Conservation (phyloP, 2,888 invertebrate genomes). For the Ochropleura leucogaster region DNA sequence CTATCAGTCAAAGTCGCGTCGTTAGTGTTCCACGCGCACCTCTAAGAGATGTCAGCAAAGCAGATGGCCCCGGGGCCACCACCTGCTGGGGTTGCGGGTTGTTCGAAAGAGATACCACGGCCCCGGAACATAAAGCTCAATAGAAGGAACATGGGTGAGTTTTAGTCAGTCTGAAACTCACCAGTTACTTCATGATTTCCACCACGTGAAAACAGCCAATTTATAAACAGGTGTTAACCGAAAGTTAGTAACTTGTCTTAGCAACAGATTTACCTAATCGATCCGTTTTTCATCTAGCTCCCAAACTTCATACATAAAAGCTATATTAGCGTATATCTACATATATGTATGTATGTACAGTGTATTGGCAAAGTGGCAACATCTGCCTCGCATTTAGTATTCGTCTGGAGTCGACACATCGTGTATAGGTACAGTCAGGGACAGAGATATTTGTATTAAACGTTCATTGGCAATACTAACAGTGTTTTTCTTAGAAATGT, state of each 20-base stretch:
- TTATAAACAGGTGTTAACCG: background rate
- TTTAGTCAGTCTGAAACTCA: too few relatives aligned
- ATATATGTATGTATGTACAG: background rate
- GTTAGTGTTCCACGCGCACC: too few relatives aligned
- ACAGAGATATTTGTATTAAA: background rate
- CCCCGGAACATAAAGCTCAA: too few relatives aligned
- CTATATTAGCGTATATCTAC: background rate
- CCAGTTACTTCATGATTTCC: too few relatives aligned
- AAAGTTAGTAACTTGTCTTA: background rate
- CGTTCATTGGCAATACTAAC: background rate
- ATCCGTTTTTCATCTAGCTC: constrained; percentile 25
- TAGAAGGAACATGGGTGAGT: too few relatives aligned
- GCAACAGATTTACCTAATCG: background rate
- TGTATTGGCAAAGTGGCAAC: constrained; percentile 23
- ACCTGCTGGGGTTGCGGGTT: too few relatives aligned
- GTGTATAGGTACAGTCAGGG: constrained; percentile 12
- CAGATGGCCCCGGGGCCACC: too few relatives aligned
- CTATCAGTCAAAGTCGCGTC: too few relatives aligned
- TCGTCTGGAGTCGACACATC: constrained; percentile 43
- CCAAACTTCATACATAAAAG: constrained; percentile 1
- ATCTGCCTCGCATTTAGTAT: constrained; percentile 42
- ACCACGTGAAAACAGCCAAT: background rate
- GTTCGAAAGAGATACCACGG: too few relatives aligned
- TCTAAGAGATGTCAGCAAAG: too few relatives aligned
- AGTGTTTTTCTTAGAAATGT: background rate